phyloP scores from a whole-genome alignment of 1,140 invertebrate species.

The Zeugodacus cucurbitae region DNA sequence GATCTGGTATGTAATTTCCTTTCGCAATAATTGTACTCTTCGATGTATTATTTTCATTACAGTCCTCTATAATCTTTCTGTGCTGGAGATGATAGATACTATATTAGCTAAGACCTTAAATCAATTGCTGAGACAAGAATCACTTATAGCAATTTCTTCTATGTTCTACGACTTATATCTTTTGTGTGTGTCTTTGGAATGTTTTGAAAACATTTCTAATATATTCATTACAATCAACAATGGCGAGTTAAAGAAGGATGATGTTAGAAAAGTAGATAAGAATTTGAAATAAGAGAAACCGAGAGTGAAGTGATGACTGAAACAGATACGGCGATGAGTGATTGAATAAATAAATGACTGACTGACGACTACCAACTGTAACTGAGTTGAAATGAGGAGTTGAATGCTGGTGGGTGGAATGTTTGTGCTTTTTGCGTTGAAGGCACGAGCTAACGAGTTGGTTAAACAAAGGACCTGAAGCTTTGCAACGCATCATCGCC shows the following conservation, averaged over 20 bases:
- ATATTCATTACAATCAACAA: no score
- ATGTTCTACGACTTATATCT: no score
- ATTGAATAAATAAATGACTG: constrained; percentile 31
- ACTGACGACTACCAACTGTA: not conserved
- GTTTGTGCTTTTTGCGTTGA: not conserved
- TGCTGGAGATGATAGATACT: no score
- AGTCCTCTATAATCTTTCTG: no score
- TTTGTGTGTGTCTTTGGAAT: no score
- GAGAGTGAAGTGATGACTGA: not conserved
- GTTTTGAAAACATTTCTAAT: no score
- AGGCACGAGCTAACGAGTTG: not conserved
- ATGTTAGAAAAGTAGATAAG: not conserved
- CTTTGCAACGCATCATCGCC: constrained; percentile 26
- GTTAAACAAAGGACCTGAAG: constrained; percentile 26
- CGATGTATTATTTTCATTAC: no score
- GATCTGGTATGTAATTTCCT: no score
- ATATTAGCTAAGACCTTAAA: no score
- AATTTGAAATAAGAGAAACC: not conserved
- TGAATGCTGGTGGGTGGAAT: not conserved
- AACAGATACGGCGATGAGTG: not conserved
- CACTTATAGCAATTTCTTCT: no score
- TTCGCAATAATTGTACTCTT: no score
- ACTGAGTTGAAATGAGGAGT: not conserved
- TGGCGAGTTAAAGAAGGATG: not conserved
- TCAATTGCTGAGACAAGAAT: no score